Percentiles rank a stretch among this genome's conserved stretches.
phyloP scores from a whole-genome alignment of 2,113 vertebrate genomes.

The Mus pahari region DNA sequence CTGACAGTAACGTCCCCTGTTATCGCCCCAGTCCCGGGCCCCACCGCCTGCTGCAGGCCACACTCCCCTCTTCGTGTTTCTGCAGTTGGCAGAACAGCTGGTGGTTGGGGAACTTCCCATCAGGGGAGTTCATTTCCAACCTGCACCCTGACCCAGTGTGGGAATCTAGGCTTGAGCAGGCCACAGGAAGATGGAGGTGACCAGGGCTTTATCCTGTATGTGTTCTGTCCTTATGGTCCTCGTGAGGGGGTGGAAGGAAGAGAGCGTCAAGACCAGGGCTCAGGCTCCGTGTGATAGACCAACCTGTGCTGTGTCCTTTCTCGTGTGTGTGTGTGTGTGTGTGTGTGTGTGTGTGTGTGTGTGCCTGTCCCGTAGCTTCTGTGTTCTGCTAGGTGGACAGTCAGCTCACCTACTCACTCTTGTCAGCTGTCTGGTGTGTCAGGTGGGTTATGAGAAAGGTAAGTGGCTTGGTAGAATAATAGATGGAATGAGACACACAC shows the following conservation, averaged over 20 bases:
- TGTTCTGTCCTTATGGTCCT: background rate
- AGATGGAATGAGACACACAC: background rate
- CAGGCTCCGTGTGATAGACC: fast-evolving
- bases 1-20: slow-evolving; percentile 22
- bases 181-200: background rate
- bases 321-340: background rate
- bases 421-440: background rate
- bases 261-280: no score
- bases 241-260: background rate
- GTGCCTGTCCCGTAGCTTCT: background rate
- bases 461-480: fast-evolving
- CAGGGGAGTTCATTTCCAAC: background rate
- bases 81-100: slow-evolving; percentile 54
- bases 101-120: background rate
- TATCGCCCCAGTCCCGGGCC: background rate
- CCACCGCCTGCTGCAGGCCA: slow-evolving; percentile 1
- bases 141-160: background rate
- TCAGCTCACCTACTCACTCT: background rate
- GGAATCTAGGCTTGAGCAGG: background rate
- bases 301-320: background rate
- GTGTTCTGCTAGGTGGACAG: background rate
- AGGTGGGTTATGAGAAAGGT: background rate
- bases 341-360: background rate
- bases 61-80: slow-evolving; percentile 15
- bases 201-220: background rate